Base-by-base conservation (phyloP, 2,113 vertebrate genomes). In the Parotia lawesii region DNA sequence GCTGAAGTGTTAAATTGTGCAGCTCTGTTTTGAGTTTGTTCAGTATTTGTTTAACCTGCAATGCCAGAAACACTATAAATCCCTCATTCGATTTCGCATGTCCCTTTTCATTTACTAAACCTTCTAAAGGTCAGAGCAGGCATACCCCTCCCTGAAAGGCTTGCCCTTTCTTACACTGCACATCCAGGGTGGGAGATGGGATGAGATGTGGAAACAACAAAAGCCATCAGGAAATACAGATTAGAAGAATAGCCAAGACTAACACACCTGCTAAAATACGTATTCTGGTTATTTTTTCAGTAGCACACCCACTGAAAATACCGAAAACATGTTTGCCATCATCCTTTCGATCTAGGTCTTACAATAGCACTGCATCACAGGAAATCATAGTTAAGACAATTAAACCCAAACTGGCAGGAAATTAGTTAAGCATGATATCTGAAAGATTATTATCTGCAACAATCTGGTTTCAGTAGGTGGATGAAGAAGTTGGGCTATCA, bases 21-120 rank as follows among this genome's bases (percentile, higher is more conserved):
- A 75, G 66, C 57, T 96, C 89, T 97, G 90, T 83, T 97, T 97
- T 96, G 94, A 96, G 86, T 97, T 95, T 96, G 45, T 83, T 91
- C 96, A 73, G 70, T 96, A 95, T 96, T 98, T 98, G 66, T 95
- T 97, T 97, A 97, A 98, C 95, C 95, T 96, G 54, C 75, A 65
- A 79, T 95, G 95, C 95, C 97, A 97, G 79, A 96, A 96, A 83
- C 75, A 93, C 86, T 96, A 91, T 94, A 97, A 95, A 97, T 97
- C 94, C 66, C 92, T 93, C 54, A 21, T 67, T 87, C 69, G 61
- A 95, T 91, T 95, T 72, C 9, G 0, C 56, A 20, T 79, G 70
- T 77, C 65, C 83, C 80, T 92, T 94, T 96, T 93, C 42, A 89
- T 97, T 97, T 96, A 56, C 24, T 64, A 73, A 90, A 82, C 74